These are phyloP conservation scores for Stegastes partitus DNA, from an alignment of 2,113 vertebrate species.

Conservation along the genomic window DNA sequence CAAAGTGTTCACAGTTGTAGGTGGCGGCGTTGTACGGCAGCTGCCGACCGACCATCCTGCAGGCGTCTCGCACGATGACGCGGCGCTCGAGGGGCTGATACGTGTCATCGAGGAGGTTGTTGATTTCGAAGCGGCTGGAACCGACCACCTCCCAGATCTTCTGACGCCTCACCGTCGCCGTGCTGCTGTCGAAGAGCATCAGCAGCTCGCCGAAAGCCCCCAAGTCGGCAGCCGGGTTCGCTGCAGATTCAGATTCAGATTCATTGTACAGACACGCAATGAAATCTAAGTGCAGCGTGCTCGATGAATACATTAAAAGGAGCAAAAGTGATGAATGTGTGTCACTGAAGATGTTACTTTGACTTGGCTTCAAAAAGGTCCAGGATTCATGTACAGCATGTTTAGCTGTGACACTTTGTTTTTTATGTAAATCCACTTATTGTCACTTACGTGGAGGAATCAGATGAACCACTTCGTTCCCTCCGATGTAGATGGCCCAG, in stretches of 20 bases:
- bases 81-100: not conserved
- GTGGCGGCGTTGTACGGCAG: not conserved
- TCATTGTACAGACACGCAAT: no score
- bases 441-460: conserved; percentile 75
- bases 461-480: conserved; percentile 86
- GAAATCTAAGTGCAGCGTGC: no score
- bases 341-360: not conserved
- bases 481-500: conserved; percentile 89
- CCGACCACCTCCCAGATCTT: conserved; percentile 56
- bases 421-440: not conserved
- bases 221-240: not conserved
- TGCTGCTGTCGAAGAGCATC: not conserved
- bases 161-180: conserved; percentile 22
- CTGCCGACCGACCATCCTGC: not conserved
- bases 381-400: no score
- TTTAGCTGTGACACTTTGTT: no score
- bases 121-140: accelerated
- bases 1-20: conserved; percentile 72
- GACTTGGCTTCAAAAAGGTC: not conserved
- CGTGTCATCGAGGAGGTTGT: conserved; percentile 57
- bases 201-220: not conserved
- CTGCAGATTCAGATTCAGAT: no score
- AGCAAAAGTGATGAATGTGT: no score
- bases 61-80: conserved; percentile 48
- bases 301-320: no score